Evolutionary conservation across 2,797 vertebrate species (phyloP).

Genomic region (Danio choprae): DNA sequence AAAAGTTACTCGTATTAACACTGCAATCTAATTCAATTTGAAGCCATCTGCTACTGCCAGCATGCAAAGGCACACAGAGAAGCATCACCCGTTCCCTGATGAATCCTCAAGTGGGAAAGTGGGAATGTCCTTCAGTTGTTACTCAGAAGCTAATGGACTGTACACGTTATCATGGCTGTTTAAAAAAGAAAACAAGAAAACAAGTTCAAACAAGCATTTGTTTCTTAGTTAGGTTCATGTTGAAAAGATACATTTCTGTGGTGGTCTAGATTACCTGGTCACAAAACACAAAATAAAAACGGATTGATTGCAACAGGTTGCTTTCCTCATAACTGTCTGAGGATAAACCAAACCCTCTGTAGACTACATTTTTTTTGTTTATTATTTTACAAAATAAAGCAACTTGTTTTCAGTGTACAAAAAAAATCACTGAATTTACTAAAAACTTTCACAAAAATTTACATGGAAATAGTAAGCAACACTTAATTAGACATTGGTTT

Average conservation of each 20-base stretch:
- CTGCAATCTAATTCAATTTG: conserved; percentile 65
- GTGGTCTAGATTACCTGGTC: not conserved
- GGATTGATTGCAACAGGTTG: not conserved
- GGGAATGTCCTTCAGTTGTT: conserved; percentile 61
- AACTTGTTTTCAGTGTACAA: too few species aligned
- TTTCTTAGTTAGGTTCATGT: conserved; percentile 36
- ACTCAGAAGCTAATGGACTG: conserved; percentile 57
- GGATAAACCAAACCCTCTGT: too few species aligned
- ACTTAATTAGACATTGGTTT: too few species aligned
- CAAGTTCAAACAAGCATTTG: conserved; percentile 38
- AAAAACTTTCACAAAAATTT: too few species aligned
- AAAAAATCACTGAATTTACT: too few species aligned
- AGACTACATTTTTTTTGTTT: too few species aligned
- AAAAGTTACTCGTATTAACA: conserved; percentile 64
- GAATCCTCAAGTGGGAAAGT: conserved; percentile 58
- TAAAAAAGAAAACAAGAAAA: conserved; percentile 21
- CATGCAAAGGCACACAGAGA: conserved; percentile 54
- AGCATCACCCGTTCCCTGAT: conserved; percentile 54
- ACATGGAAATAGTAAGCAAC: too few species aligned
- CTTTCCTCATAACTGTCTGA: not conserved
- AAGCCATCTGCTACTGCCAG: conserved; percentile 62
- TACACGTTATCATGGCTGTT: conserved; percentile 58
- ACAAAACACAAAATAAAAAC: conserved; percentile 4
- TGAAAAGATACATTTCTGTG: not conserved
- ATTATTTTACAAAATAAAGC: too few species aligned